A percentile compares a stretch with the other conserved stretches of the same genome.
Evolutionary conservation across 2,113 vertebrate species (phyloP).

Genomic region (Thymallus thymallus): DNA sequence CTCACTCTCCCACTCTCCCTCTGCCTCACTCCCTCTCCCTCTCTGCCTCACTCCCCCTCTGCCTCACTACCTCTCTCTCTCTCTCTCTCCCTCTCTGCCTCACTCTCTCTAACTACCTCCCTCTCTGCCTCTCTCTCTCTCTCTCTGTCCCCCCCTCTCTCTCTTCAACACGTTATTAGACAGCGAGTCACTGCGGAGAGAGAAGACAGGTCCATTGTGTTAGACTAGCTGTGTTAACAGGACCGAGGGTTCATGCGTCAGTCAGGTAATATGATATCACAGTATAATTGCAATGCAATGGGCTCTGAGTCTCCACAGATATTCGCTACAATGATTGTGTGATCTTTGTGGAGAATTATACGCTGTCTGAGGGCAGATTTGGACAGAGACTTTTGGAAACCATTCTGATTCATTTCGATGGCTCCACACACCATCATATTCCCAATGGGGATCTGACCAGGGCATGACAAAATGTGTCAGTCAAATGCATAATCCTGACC

Average conservation of each 20-base stretch:
- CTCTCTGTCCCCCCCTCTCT: conserved; percentile 11
- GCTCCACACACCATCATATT: conserved; percentile 23
- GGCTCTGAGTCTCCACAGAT: conserved; percentile 35
- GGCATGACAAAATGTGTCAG: conserved; percentile 35
- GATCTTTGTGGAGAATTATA: conserved; percentile 27
- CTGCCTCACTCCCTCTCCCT: no score
- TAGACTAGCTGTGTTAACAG: conserved; percentile 32
- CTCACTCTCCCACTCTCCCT: no score
- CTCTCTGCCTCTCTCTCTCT: conserved; percentile 9
- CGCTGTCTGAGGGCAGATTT: no score
- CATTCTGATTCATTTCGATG: conserved; percentile 32
- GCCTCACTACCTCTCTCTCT: no score
- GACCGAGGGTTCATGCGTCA: conserved; percentile 8
- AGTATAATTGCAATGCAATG: conserved; percentile 40
- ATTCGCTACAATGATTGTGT: conserved; percentile 36
- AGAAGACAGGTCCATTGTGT: conserved; percentile 34
- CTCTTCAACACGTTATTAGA: conserved; percentile 24
- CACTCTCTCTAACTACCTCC: background rate
- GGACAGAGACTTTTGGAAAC: conserved; percentile 11
- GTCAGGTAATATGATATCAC: conserved; percentile 53
- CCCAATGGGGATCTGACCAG: conserved; percentile 17
- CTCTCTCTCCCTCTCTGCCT: no score
- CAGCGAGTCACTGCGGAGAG: background rate
- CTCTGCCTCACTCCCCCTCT: background rate
- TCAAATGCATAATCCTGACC: conserved; percentile 49